Conservation (phyloP, 2,113 vertebrate species). For the Dasypus novemcinctus region DNA sequence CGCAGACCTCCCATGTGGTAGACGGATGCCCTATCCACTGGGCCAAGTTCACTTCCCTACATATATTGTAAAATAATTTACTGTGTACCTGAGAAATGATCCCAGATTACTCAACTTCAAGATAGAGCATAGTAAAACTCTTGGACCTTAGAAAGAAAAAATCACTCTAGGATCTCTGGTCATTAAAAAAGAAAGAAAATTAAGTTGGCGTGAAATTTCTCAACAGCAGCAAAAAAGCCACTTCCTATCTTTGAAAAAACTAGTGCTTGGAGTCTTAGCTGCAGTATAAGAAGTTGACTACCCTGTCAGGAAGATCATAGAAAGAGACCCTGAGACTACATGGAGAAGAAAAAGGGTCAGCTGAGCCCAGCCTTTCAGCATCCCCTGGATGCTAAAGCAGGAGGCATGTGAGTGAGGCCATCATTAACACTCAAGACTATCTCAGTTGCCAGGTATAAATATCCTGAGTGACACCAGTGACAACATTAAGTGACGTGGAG, state of each 20-base stretch:
- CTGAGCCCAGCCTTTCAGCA: background rate
- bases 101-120: background rate
- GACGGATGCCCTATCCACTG: too few species aligned
- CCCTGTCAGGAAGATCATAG: background rate
- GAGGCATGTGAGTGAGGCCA: background rate
- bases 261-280: background rate
- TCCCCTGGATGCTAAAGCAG: background rate
- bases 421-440: background rate
- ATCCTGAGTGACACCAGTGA: background rate
- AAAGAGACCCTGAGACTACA: background rate
- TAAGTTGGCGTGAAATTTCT: background rate
- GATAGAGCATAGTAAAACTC: background rate
- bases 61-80: too few species aligned
- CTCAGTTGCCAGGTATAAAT: background rate
- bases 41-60: too few species aligned
- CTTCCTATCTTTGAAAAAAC: background rate
- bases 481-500: background rate
- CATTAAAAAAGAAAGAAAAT: background rate
- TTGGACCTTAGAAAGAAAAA: background rate
- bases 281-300: background rate
- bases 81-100: background rate
- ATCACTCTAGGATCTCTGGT: background rate
- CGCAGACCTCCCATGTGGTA: too few species aligned
- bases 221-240: background rate
- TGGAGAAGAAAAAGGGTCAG: background rate